Evolutionary conservation across 2,113 vertebrate species (phyloP).

Genomic region (Pituophis catenifer): DNA sequence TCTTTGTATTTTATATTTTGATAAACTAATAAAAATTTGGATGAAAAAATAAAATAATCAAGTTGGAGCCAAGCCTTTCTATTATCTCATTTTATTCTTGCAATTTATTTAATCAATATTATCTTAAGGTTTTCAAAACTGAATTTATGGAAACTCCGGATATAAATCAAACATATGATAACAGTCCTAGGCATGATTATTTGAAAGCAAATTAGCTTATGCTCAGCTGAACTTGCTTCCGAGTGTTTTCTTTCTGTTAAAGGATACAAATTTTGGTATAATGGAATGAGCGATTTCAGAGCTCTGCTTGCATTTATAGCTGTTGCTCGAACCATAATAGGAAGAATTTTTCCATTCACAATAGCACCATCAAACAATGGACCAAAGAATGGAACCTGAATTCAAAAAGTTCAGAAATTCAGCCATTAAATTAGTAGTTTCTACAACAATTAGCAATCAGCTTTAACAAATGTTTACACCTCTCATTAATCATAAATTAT

Average conservation of each 20-base stretch:
- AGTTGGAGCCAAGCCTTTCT: not conserved
- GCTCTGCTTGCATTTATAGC: slow-evolving; percentile 97
- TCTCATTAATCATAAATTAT: slow-evolving; percentile 60
- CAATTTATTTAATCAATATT: not conserved
- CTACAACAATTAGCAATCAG: slow-evolving; percentile 62
- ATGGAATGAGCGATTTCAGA: slow-evolving; percentile 92
- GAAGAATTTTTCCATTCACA: slow-evolving; percentile 95
- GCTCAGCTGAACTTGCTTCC: not conserved
- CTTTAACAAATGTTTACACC: slow-evolving; percentile 56
- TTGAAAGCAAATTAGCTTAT: not conserved
- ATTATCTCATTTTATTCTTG: not conserved
- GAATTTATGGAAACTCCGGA: not conserved
- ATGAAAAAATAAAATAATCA: not conserved
- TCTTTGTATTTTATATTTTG: not conserved
- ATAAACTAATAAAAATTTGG: not conserved
- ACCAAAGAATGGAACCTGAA: slow-evolving; percentile 95
- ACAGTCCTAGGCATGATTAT: not conserved
- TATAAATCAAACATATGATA: slow-evolving; percentile 24
- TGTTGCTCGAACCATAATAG: slow-evolving; percentile 94
- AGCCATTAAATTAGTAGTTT: slow-evolving; percentile 49
- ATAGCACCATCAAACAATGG: slow-evolving; percentile 97
- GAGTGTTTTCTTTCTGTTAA: slow-evolving; percentile 18
- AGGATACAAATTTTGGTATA: slow-evolving; percentile 99
- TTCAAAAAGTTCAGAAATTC: slow-evolving; percentile 65
- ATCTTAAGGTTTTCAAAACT: not conserved